These are phyloP conservation scores for Rhinoptilus africanus DNA, from an alignment of 2,113 vertebrate species.

Conservation along the genomic window DNA sequence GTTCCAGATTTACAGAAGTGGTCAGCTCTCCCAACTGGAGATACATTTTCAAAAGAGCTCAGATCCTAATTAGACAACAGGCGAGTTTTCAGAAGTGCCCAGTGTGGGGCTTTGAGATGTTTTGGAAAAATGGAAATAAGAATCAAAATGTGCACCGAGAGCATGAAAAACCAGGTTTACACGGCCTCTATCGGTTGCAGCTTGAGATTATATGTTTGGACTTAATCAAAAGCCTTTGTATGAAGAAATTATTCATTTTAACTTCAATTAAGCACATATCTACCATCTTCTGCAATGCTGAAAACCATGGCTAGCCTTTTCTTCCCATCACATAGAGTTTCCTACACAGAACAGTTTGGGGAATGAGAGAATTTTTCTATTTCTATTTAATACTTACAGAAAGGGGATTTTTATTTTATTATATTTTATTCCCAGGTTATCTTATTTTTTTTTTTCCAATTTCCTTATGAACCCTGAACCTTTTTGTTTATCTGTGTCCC, in stretches of 20 bases:
- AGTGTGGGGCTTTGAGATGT: neutral
- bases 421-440: neutral
- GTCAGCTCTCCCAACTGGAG: neutral
- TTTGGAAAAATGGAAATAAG: neutral
- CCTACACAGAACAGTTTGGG: neutral
- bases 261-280: neutral
- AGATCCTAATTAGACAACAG: neutral
- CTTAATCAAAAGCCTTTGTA: neutral
- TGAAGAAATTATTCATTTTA: neutral
- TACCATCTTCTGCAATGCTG: neutral
- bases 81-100: neutral
- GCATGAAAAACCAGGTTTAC: neutral
- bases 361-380: neutral
- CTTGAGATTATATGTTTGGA: neutral
- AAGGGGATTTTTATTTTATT: neutral
- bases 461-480: neutral
- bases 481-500: neutral
- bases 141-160: neutral
- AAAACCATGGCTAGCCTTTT: neutral
- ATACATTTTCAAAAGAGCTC: neutral
- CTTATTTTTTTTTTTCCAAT: neutral
- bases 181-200: neutral
- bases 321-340: neutral
- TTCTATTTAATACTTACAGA: neutral
- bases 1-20: constrained; percentile 8